Base-by-base conservation (phyloP, 1,140 invertebrate genomes). In the Apis dorsata region DNA sequence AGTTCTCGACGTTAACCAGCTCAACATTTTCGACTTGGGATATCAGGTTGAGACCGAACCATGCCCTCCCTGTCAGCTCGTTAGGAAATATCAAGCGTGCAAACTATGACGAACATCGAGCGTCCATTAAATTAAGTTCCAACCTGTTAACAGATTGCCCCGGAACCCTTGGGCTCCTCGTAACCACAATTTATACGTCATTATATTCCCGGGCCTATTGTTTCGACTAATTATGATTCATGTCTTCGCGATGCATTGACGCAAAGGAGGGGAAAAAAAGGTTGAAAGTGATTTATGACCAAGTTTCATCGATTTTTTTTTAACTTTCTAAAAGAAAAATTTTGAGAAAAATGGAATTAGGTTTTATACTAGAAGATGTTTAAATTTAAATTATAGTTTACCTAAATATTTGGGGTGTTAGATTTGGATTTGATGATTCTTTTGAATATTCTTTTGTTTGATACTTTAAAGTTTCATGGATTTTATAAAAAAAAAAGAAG, bases 21-120 rank as follows among this genome's bases (percentile, higher is more conserved):
- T n/a, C 7, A 15, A 24, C 62, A 34, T 68, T 59, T 62, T 66
- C 51, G n/a, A 62, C 24, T 17, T 53, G 1, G 68, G 21, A 12
- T 34, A 57, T 72, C 53, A 74, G 24, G 28, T 19, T 12, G 44
- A 21, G 44, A n/a, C 34, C 24, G 57, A 63, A 34, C 34, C 57
- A 51, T 11, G n/a, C 17, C 19, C 5, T 69, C 79, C 13, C 63
- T 81, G 73, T 81, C 80, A 81, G 73, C 80, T 81, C 73, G 80
- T 81, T 81, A 81, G 80, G 73, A 69, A 81, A 81, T 60, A 77
- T 81, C 80, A 81, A 81, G 65, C 80, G 34, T 19, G 63, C 34
- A 19, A 59, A 60, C 80, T 81, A 68, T 81, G 80, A 81, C 55
- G 80, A 44, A 53, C 55, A 19, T 24, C 12, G 65, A 8, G 49